Conservation (phyloP, 2,888 invertebrate species). For the Spilosoma lubricipeda region DNA sequence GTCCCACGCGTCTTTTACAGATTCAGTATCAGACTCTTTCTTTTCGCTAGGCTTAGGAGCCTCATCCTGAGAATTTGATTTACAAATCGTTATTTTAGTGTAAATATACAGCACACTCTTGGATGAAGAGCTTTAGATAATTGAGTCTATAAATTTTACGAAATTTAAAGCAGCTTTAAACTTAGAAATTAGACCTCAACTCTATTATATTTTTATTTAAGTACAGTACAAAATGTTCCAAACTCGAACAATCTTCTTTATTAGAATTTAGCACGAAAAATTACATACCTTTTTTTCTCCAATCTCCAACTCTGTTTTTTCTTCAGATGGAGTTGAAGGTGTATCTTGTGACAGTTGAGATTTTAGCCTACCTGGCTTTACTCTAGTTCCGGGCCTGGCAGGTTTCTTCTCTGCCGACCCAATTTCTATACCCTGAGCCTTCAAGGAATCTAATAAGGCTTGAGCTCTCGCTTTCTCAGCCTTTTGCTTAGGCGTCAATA, state of each 20-base stretch:
- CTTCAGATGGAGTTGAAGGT: constrained; percentile 80
- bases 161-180: no score
- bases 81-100: background rate
- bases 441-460: constrained; percentile 94
- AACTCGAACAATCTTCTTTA: background rate
- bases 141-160: no score
- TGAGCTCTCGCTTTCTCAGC: constrained; percentile 95
- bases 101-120: no score
- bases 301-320: constrained; percentile 83
- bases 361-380: constrained; percentile 90
- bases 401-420: constrained; percentile 90
- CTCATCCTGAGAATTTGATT: constrained; percentile 59
- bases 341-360: constrained; percentile 87
- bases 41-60: constrained; percentile 64
- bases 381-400: constrained; percentile 90
- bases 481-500: constrained; percentile 97
- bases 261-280: background rate
- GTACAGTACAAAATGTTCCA: background rate
- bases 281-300: constrained; percentile 79
- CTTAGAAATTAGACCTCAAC: no score
- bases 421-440: constrained; percentile 94
- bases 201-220: no score
- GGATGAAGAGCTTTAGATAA: no score
- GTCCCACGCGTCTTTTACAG: constrained; percentile 95
- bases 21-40: constrained; percentile 81